phyloP scores from a whole-genome alignment of 2,888 invertebrate genomes.

The Sarcophaga subvicina region DNA sequence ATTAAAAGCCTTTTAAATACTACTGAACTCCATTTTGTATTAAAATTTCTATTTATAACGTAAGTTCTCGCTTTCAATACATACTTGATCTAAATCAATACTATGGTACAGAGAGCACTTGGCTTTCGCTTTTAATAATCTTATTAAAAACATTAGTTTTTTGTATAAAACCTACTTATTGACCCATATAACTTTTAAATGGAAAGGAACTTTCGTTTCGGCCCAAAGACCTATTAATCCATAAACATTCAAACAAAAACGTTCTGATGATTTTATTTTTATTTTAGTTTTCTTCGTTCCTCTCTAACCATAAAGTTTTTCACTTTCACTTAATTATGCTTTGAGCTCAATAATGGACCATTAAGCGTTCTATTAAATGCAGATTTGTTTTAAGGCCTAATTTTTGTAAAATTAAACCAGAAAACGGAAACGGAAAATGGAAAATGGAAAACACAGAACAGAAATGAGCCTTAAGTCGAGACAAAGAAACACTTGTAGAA shows the following conservation, averaged over 20 bases:
- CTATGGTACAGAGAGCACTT: too few relatives aligned
- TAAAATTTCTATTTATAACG: too few relatives aligned
- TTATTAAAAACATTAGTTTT: too few relatives aligned
- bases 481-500: conserved; percentile 24
- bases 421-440: too few relatives aligned
- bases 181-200: neutral
- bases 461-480: conserved; percentile 24
- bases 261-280: too few relatives aligned
- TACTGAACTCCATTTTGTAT: too few relatives aligned
- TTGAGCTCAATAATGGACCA: conserved; percentile 15
- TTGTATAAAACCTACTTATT: neutral
- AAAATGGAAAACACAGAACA: too few relatives aligned
- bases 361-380: neutral
- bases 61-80: too few relatives aligned
- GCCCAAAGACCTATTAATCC: conserved; percentile 30
- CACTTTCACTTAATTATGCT: conserved; percentile 50
- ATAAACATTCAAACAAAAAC: conserved; percentile 1
- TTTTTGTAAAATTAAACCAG: neutral
- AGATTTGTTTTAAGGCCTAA: neutral
- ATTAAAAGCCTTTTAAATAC: too few relatives aligned
- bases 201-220: neutral
- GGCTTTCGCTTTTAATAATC: too few relatives aligned
- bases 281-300: neutral
- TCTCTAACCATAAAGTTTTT: neutral
- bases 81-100: too few relatives aligned